phyloP scores from a whole-genome alignment of 2,797 vertebrate genomes.

The Sebastes itinus region DNA sequence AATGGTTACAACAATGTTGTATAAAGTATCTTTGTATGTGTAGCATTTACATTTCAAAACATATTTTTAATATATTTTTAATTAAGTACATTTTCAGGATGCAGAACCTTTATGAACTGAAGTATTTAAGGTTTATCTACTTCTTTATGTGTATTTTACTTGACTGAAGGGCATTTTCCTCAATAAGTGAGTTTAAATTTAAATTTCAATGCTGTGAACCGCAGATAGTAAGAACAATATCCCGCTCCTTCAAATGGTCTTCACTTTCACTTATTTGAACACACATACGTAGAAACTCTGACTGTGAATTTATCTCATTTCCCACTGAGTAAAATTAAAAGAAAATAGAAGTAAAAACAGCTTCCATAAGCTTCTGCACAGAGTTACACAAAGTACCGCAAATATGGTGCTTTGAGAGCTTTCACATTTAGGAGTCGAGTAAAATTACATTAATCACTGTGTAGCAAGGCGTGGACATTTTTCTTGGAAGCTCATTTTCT shows the following conservation, averaged over 20 bases:
- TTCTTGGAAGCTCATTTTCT: slow-evolving; percentile 34
- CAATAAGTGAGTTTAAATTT: not conserved
- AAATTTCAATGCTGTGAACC: not conserved
- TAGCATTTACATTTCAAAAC: too few relatives aligned
- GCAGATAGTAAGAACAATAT: not conserved
- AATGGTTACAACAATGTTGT: too few relatives aligned
- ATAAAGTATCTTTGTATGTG: too few relatives aligned
- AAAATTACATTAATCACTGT: slow-evolving; percentile 14
- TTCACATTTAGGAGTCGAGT: not conserved
- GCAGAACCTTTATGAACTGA: not conserved
- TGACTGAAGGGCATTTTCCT: not conserved
- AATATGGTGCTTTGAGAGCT: not conserved
- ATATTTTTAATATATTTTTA: too few relatives aligned
- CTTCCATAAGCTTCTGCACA: not conserved
- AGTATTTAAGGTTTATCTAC: not conserved
- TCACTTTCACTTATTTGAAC: not conserved
- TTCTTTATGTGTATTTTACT: not conserved
- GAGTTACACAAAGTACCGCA: not conserved
- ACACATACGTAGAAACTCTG: not conserved
- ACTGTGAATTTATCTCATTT: not conserved
- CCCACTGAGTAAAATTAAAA: not conserved
- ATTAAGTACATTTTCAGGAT: not conserved
- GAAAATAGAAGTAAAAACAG: not conserved
- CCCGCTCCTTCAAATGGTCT: not conserved
- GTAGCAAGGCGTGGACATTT: slow-evolving; percentile 4